A percentile compares a stretch with the other conserved stretches of the same genome.
phyloP scores from a whole-genome alignment of 2,797 vertebrate genomes.

The Gallinago solitaria region DNA sequence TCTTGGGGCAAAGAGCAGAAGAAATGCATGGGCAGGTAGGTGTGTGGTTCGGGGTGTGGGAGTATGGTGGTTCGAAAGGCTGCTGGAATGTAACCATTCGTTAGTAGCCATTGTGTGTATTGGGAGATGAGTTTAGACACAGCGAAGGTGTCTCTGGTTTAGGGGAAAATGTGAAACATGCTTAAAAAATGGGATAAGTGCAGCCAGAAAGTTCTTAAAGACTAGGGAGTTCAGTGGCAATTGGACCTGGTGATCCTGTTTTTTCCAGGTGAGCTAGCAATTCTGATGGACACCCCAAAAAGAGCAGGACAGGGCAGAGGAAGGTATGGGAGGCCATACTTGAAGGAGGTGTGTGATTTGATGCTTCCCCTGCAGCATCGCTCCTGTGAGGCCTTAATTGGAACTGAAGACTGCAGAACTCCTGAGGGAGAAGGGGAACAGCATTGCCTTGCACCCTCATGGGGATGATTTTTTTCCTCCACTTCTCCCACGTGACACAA shows the following conservation, averaged over 20 bases:
- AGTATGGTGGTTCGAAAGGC: neutral
- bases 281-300: neutral
- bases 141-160: neutral
- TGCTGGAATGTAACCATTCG: neutral
- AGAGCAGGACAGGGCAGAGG: neutral
- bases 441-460: neutral
- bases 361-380: neutral
- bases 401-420: neutral
- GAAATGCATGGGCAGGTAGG: neutral
- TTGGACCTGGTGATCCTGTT: neutral
- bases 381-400: neutral
- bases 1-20: neutral
- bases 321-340: neutral
- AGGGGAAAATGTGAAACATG: neutral
- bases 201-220: neutral
- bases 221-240: neutral
- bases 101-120: neutral
- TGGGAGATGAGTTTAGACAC: neutral
- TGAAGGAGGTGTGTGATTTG: neutral
- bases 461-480: neutral
- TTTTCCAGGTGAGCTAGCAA: neutral
- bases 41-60: accelerated
- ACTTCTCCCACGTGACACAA: neutral
- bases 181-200: neutral
- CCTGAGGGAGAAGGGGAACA: neutral